Conservation (phyloP, 2,113 vertebrate genomes). For the Entomyzon cyanotis region DNA sequence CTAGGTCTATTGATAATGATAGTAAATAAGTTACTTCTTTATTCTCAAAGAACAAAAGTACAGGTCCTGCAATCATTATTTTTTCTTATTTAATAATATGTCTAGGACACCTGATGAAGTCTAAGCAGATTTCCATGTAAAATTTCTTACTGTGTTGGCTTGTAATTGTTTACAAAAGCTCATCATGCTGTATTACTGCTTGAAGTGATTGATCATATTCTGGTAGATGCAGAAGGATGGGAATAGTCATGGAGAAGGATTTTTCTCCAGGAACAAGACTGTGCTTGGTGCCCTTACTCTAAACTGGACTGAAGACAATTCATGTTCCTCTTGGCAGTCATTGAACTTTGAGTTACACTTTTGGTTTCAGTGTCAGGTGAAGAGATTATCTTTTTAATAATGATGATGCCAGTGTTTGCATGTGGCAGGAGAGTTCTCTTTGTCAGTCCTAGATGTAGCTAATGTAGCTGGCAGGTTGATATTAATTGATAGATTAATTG, state of each 20-base stretch:
- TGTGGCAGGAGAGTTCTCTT: not conserved
- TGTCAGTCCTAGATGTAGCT: not conserved
- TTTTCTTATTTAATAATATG: not conserved
- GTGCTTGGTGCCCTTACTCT: not conserved
- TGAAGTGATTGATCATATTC: not conserved
- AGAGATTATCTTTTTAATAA: not conserved
- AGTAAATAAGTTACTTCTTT: not conserved
- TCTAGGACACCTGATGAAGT: not conserved
- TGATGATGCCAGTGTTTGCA: not conserved
- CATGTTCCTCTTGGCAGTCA: not conserved
- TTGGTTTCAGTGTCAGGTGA: not conserved
- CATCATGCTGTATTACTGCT: not conserved
- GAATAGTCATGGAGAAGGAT: not conserved
- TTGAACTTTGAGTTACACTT: not conserved
- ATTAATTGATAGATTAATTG: not conserved
- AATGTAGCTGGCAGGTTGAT: not conserved
- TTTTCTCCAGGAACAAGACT: not conserved
- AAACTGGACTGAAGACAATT: not conserved
- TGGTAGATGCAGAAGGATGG: not conserved
- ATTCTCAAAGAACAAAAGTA: not conserved
- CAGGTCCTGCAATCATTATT: not conserved
- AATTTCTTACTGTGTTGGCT: not conserved
- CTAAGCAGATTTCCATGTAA: not conserved
- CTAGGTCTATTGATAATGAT: not conserved
- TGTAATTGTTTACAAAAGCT: not conserved